These are phyloP conservation scores for Netelia melanura DNA, from an alignment of 2,888 invertebrate genomes.

Conservation along the genomic window DNA sequence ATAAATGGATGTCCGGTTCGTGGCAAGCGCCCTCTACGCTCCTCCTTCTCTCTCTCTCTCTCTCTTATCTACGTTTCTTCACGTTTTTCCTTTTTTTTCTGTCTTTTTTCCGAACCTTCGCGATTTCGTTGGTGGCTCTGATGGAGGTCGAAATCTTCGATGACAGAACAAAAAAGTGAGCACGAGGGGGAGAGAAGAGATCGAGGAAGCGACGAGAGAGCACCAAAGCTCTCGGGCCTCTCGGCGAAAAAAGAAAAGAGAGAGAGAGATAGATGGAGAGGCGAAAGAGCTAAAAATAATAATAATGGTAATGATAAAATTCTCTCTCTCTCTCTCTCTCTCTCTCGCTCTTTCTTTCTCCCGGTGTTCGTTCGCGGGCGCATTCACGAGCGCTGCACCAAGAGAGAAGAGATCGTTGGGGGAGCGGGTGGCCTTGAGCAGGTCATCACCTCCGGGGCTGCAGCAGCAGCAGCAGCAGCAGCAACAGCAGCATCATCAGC, in stretches of 20 bases:
- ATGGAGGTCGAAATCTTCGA: conserved; percentile 43
- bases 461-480: conserved; percentile 73
- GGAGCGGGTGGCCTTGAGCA: conserved; percentile 84
- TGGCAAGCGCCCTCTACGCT: conserved; percentile 42
- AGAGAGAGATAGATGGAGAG: conserved; percentile 49
- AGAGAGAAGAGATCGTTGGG: conserved; percentile 76
- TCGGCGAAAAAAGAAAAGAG: background rate
- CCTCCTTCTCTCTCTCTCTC: conserved; percentile 14
- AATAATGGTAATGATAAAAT: conserved; percentile 55
- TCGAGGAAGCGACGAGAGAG: conserved; percentile 19
- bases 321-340: conserved; percentile 16
- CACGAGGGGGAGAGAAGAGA: conserved; percentile 25
- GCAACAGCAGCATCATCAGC: conserved; percentile 58
- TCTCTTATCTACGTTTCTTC: background rate
- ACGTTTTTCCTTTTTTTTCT: conserved; percentile 7
- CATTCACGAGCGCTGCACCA: conserved; percentile 62
- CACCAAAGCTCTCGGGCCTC: background rate
- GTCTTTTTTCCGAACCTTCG: conserved; percentile 37
- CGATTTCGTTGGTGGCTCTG: conserved; percentile 56
- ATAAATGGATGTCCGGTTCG: conserved; percentile 63
- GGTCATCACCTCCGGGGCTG: conserved; percentile 84
- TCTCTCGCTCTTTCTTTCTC: conserved; percentile 20
- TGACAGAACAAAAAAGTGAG: conserved; percentile 33
- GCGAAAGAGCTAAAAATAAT: conserved; percentile 51
- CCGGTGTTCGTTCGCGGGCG: conserved; percentile 30